Conservation (phyloP, 2,888 invertebrate species). For the Mythimna albipuncta region DNA sequence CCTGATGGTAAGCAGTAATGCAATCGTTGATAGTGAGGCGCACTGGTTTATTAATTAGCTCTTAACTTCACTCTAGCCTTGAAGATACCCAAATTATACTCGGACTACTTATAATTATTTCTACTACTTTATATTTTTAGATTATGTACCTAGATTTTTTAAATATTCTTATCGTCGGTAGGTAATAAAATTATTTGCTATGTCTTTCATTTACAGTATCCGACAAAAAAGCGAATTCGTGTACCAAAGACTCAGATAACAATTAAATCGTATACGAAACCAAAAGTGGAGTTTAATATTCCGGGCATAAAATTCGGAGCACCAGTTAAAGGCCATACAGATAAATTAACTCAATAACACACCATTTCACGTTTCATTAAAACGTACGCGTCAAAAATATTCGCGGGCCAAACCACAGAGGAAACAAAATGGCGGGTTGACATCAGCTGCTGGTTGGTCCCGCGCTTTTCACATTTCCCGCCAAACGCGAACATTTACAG, state of each 20-base stretch:
- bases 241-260: background rate
- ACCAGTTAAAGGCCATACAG: constrained; percentile 20
- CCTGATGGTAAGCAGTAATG: too few relatives aligned
- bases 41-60: too few relatives aligned
- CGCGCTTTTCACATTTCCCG: constrained; percentile 76
- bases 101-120: too few relatives aligned
- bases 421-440: constrained; percentile 72
- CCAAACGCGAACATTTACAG: constrained; percentile 71
- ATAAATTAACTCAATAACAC: constrained; percentile 49
- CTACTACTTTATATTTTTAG: background rate
- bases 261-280: constrained; percentile 6
- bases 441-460: constrained; percentile 65
- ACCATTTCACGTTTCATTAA: constrained; percentile 46
- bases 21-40: too few relatives aligned
- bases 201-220: background rate
- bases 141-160: background rate
- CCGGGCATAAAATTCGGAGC: constrained; percentile 5
- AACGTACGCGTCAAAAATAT: constrained; percentile 60
- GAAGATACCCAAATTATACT: too few relatives aligned
- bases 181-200: background rate
- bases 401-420: constrained; percentile 68
- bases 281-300: constrained; percentile 12
- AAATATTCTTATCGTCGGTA: background rate
- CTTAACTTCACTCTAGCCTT: too few relatives aligned
- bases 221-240: background rate